Base-by-base conservation (phyloP, 2,888 invertebrate genomes). In the Panzeria rudis region DNA sequence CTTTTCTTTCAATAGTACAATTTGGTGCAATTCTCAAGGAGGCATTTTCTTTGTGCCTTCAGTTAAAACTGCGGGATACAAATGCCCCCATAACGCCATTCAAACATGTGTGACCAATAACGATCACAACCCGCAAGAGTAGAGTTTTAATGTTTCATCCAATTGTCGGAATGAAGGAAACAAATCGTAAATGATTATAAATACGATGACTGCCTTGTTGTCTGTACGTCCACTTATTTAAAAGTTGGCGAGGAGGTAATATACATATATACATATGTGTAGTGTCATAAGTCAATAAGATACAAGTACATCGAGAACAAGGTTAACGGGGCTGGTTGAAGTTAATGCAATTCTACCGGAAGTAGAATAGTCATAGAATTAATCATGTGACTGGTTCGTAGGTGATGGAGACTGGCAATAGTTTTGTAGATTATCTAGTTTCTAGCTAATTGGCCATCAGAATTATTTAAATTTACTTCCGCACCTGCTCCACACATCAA, bases 81-180 rank as follows among this genome's bases (percentile, higher is more conserved):
- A 69, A 71, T 82, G 78, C 73, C 84, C 80, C 80, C 68, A 85
- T 85, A 85, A 85, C 85, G 85, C 85, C 85, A 76, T 73, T 61
- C 62, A 66, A 64, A 71, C 64, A 72, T 83, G 61, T 85, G 73
- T 82, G 69, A 85, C 82, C 78, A 77, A 72, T 77, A 77, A 84
- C 52, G 56, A 64, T 59, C 78, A 44, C 44, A 79, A 64, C n/a
- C 66, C 50, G 25, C 59, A 56, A 25, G 35, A 41, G 56, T 66
- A 44, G 29, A 66, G 64, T 62, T 73, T 73, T 38, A 73, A 38
- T 72, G 56, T 64, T 52, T 61, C 66, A 47, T 41, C 84, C 71
- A 76, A 76, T 84, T 79, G 82, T 54, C 66, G 44, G 52, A 71
- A 64, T 64, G 69, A 59, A 64, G 75, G 52, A 75, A 59, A 84